phyloP scores from a whole-genome alignment of 2,888 invertebrate species.

The Cephalotes varians region DNA sequence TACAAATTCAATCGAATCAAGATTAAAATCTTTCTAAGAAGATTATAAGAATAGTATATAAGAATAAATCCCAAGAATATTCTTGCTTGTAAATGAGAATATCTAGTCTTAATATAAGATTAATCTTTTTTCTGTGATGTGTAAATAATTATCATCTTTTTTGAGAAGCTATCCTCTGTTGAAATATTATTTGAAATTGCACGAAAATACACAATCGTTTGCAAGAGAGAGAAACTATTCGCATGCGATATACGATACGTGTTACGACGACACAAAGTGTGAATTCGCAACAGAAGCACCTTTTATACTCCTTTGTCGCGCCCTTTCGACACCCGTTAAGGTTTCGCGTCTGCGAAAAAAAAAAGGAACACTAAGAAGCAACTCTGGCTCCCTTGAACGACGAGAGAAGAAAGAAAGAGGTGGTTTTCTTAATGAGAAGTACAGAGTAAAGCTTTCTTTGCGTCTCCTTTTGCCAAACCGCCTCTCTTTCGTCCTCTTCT shows the following conservation, averaged over 20 bases:
- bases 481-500: conserved; percentile 18
- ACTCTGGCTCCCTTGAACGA: conserved; percentile 4
- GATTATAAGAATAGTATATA: too few relatives aligned
- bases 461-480: conserved; percentile 69
- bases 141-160: background rate
- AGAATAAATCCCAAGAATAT: too few relatives aligned
- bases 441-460: conserved; percentile 86
- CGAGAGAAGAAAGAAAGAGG: conserved; percentile 71
- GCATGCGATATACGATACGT: background rate
- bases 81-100: too few relatives aligned
- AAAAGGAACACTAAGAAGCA: conserved; percentile 26
- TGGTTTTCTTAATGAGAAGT: conserved; percentile 85
- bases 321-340: conserved; percentile 65
- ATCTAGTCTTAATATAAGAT: too few relatives aligned
- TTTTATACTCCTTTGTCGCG: conserved; percentile 17
- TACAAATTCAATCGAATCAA: too few relatives aligned
- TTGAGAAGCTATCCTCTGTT: background rate
- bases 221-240: background rate
- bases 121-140: too few relatives aligned
- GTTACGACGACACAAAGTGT: background rate
- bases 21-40: too few relatives aligned
- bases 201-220: background rate
- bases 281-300: conserved; percentile 24
- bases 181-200: background rate
- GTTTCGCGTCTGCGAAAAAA: conserved; percentile 29